phyloP scores from a whole-genome alignment of 2,113 vertebrate species.

The Vicugna pacos region DNA sequence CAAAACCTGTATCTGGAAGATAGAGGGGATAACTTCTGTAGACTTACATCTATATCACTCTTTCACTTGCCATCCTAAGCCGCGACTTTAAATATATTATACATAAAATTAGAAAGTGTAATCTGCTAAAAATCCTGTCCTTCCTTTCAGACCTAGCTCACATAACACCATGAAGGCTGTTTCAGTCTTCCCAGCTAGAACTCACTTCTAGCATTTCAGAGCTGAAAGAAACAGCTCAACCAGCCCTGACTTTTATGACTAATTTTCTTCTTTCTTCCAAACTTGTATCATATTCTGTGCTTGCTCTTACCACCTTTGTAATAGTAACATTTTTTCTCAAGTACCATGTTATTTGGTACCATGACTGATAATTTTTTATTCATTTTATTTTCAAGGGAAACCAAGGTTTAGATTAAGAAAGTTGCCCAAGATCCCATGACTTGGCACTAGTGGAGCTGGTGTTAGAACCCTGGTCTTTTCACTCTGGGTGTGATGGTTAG shows the following conservation, averaged over 20 bases:
- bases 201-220: slow-evolving; percentile 35
- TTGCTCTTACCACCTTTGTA: not conserved
- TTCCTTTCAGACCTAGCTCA: slow-evolving; percentile 15
- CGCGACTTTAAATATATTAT: not conserved
- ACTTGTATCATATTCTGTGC: not conserved
- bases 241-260: not conserved
- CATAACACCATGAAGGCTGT: not conserved
- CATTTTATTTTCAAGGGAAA: slow-evolving; percentile 48
- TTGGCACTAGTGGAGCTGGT: not conserved
- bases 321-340: slow-evolving; percentile 1
- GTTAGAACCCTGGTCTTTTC: not conserved
- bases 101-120: not conserved
- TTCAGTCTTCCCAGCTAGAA: slow-evolving; percentile 32
- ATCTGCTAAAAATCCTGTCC: not conserved
- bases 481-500: not conserved
- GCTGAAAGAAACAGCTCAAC: slow-evolving; percentile 6
- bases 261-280: not conserved
- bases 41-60: not conserved
- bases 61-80: not conserved
- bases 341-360: not conserved
- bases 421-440: not conserved
- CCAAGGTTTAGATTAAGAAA: slow-evolving; percentile 16
- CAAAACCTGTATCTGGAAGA: not conserved
- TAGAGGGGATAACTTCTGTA: not conserved
- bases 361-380: not conserved